Evolutionary conservation across 2,113 vertebrate species (phyloP), one percentile per base, ranked within the genome.

Genomic region (Hiodon tergisus): DNA sequence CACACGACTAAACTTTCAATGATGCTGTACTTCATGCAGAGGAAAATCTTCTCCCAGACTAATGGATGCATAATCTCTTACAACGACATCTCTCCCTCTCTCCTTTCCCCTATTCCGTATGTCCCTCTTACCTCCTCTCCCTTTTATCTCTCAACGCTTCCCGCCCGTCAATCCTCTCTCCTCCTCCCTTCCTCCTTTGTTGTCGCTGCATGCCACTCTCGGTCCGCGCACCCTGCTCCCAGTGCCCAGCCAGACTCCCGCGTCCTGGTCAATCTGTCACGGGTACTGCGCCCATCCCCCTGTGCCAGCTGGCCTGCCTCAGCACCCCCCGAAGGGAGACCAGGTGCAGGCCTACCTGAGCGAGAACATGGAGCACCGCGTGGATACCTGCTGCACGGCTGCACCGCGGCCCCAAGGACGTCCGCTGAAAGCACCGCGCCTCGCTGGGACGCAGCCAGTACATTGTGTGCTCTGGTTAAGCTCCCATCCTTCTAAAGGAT

Each of bases 231-330:
- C 60, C 59, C 60, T 73, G 59, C 47, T 62, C 58, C 71, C 72
- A 63, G 59, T 81, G 74, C 76, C 84, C 57, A 66, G 80, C 84
- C 83, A 67, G 48, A 75, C 69, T 85, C 87, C 87, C 79, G 78
- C 85, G 65, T 87, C 76, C 82, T 78, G 69, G 57, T 82, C 89
- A 87, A 89, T 88, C 89, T 89, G 88, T 88, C 85, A 83, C 46
- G 57, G 78, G 74, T 83, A 78, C 80, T 78, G 82, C 82, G 80
- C 86, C 54, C 8, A 59, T 69, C 60, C 69, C 71, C 63, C 74
- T 78, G 53, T 86, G 88, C 87, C 89, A 89, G 85, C 87, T 90
- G 89, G 89, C 88, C 75, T 9, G 0, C 51, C 68, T 79, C 79
- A 83, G 84, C 80, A 85, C 85, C 65, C 87, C 89, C 87, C 9